Evolutionary conservation across 2,113 vertebrate species (phyloP).

Genomic region (Brachypodius melanocephalos): DNA sequence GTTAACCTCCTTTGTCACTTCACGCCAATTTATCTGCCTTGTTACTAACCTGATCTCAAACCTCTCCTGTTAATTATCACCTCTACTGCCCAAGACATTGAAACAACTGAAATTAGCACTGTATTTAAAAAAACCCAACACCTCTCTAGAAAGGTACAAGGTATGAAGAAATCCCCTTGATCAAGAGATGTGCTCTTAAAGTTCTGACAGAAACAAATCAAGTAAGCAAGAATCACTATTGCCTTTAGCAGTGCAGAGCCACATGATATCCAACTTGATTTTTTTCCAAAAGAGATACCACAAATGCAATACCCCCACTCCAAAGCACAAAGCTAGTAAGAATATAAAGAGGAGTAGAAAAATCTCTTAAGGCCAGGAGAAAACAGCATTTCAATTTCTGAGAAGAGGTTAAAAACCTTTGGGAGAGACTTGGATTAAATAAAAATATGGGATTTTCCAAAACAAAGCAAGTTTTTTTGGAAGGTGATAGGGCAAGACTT

Average conservation of each 20-base stretch:
- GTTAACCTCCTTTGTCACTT: background rate
- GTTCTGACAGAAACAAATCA: background rate
- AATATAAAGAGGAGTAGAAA: background rate
- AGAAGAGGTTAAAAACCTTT: background rate
- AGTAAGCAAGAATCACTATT: background rate
- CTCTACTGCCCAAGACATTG: background rate
- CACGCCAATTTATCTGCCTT: background rate
- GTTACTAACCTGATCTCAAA: background rate
- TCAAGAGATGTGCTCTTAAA: background rate
- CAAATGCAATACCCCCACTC: background rate
- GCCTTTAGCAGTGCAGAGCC: background rate
- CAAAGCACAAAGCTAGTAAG: background rate
- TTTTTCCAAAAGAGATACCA: background rate
- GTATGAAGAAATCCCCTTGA: background rate
- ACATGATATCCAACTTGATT: rapidly evolving
- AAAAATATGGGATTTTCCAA: background rate
- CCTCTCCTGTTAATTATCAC: background rate
- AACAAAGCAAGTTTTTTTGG: background rate
- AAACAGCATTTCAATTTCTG: background rate
- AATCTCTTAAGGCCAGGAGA: background rate
- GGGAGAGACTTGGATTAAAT: background rate
- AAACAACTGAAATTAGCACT: background rate
- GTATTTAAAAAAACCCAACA: background rate
- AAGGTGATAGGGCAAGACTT: background rate
- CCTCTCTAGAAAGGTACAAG: background rate